These are phyloP conservation scores for Cynaeus angustus DNA, from an alignment of 2,888 invertebrate genomes.

Conservation along the genomic window DNA sequence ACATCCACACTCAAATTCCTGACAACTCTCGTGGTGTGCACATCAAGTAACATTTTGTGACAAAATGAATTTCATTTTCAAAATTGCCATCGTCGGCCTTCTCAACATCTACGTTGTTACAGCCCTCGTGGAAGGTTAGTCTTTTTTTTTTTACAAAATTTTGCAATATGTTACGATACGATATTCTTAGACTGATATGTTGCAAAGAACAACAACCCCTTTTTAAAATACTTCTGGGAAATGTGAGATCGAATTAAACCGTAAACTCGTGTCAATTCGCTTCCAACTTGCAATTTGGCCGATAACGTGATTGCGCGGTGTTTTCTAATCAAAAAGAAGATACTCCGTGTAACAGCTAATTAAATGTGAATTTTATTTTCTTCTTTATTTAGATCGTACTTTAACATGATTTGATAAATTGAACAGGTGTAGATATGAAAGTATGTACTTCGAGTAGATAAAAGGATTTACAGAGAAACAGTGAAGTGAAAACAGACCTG, in stretches of 20 bases:
- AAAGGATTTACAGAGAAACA: conserved; percentile 28
- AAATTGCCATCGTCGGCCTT: conserved; percentile 45
- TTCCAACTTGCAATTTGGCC: conserved; percentile 37
- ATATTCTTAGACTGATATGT: background rate
- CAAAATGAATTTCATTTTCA: conserved; percentile 49
- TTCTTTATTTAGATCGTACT: too few species aligned
- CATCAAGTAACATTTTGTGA: conserved; percentile 50
- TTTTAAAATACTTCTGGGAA: too few species aligned
- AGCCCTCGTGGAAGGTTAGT: conserved; percentile 50
- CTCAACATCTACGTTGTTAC: conserved; percentile 40
- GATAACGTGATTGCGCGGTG: conserved; percentile 20
- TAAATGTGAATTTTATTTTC: too few species aligned
- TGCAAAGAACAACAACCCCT: too few species aligned
- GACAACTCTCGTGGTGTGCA: conserved; percentile 57
- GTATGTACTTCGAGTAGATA: conserved; percentile 6
- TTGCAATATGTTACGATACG: background rate
- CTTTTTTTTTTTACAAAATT: conserved; percentile 9
- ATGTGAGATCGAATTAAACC: conserved; percentile 26
- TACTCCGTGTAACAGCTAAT: too few species aligned
- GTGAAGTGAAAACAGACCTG: conserved; percentile 38
- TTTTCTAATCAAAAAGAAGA: background rate
- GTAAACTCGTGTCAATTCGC: conserved; percentile 41
- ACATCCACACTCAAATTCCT: conserved; percentile 62
- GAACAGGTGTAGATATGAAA: background rate
- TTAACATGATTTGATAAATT: too few species aligned